Evolutionary conservation across 2,888 invertebrate genomes (phyloP).

Genomic region (Dicyrtomina minuta): DNA sequence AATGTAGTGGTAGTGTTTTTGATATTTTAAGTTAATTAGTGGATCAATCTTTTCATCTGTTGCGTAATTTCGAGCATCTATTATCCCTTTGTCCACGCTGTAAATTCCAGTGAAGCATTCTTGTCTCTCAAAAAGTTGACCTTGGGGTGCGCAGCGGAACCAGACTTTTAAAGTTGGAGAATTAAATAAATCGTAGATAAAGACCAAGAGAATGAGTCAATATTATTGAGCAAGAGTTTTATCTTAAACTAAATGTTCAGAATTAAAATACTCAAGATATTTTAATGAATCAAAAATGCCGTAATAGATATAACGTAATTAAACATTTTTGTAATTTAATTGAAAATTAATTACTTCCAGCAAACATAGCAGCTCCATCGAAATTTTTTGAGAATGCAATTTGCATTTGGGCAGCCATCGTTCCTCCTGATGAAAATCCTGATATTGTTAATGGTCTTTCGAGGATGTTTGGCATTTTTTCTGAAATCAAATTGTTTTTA

Average conservation of each 20-base stretch:
- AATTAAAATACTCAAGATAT: too few species aligned
- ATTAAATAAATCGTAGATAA: too few species aligned
- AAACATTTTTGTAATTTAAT: neutral
- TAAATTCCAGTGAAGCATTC: conserved; percentile 14
- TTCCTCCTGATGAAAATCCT: conserved; percentile 25
- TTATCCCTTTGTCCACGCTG: conserved; percentile 11
- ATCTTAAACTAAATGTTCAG: neutral
- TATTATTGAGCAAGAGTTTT: neutral
- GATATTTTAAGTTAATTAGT: conserved; percentile 3
- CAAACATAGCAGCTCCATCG: conserved; percentile 23
- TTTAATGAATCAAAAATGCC: neutral
- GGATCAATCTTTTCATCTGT: conserved; percentile 6
- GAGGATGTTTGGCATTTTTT: neutral
- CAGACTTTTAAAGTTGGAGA: conserved; percentile 20
- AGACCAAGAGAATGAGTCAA: neutral
- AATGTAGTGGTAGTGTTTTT: conserved; percentile 21
- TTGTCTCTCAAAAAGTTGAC: neutral
- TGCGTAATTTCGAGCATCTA: conserved; percentile 4
- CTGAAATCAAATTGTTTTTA: too few species aligned
- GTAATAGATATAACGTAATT: neutral
- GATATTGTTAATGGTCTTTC: conserved; percentile 19
- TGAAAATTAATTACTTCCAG: conserved; percentile 2
- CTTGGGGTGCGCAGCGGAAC: conserved; percentile 14
- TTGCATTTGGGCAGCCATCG: conserved; percentile 27
- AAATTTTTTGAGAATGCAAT: conserved; percentile 28